Evolutionary conservation across 2,113 vertebrate genomes (phyloP).

Genomic region (Phyllostomus hastatus): DNA sequence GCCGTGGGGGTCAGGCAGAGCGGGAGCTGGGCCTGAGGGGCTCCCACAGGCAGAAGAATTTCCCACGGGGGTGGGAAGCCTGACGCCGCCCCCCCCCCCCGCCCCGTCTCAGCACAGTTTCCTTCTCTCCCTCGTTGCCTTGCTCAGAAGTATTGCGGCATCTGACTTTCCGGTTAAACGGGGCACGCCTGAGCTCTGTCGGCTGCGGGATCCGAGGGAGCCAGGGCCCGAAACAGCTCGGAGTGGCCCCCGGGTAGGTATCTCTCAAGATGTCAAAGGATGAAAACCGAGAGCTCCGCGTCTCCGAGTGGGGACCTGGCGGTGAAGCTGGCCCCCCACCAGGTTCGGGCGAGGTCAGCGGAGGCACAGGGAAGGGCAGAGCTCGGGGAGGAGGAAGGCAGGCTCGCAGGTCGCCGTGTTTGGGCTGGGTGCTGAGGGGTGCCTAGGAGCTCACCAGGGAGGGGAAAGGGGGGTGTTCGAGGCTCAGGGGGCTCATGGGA

Average conservation of each 20-base stretch:
- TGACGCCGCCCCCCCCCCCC: background rate
- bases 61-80: background rate
- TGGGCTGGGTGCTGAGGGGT: background rate
- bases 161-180: background rate
- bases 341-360: background rate
- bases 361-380: background rate
- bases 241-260: background rate
- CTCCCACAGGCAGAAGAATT: background rate
- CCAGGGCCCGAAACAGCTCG: background rate
- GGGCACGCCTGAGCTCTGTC: background rate
- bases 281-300: too few species aligned
- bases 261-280: background rate
- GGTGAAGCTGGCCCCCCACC: background rate
- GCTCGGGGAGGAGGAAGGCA: too few species aligned
- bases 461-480: background rate
- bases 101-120: fast-evolving
- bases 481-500: background rate
- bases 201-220: background rate
- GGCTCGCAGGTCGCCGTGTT: background rate
- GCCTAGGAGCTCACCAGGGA: background rate
- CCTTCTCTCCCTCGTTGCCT: fast-evolving
- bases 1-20: background rate
- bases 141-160: background rate
- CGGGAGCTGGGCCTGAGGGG: background rate
- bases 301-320: too few species aligned